Conservation (phyloP, 2,797 vertebrate species). For the Anas bernieri region DNA sequence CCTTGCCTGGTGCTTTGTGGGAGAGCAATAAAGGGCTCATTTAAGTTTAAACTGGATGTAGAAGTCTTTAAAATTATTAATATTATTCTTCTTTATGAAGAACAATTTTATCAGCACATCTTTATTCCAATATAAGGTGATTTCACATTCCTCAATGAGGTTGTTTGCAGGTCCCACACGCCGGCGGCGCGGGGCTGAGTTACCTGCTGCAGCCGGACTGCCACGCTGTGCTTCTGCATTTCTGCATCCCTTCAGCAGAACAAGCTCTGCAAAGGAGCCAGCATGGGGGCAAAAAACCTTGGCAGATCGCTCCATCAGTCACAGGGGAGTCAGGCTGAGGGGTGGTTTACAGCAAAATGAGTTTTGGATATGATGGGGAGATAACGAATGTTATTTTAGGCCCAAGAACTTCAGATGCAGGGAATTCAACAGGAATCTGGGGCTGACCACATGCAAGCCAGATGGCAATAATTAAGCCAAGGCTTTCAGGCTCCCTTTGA, state of each 20-base stretch:
- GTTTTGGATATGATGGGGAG: neutral
- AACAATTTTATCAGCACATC: neutral
- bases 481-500: neutral
- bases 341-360: neutral
- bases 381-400: conserved; percentile 54
- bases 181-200: neutral
- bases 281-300: neutral
- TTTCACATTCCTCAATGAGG: conserved; percentile 3
- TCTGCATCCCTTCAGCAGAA: neutral
- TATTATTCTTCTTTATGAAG: conserved; percentile 43
- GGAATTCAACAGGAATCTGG: neutral
- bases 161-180: neutral
- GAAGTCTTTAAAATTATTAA: conserved; percentile 48
- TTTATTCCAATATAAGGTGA: neutral
- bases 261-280: neutral
- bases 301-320: neutral
- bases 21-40: conserved; percentile 19
- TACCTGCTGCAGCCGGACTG: neutral
- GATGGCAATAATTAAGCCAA: neutral
- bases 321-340: neutral
- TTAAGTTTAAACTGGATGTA: conserved; percentile 32
- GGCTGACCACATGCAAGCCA: conserved; percentile 23
- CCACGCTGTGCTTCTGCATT: neutral
- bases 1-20: neutral
- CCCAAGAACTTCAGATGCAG: neutral